phyloP scores from a whole-genome alignment of 2,797 vertebrate species.

The Leuciscus waleckii region DNA sequence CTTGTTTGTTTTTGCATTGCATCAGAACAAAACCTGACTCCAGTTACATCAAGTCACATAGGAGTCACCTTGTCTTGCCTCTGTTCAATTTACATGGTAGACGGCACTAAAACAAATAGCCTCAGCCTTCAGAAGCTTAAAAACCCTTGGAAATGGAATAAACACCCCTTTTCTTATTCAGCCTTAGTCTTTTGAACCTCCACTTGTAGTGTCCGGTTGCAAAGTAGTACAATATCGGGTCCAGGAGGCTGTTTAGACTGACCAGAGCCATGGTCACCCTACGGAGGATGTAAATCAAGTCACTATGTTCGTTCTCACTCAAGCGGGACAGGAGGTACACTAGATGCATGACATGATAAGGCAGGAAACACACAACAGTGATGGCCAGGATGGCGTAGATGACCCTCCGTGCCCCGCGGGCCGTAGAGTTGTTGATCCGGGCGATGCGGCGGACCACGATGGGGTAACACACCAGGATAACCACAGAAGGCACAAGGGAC shows the following conservation, averaged over 20 bases:
- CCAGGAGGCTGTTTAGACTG: conserved; percentile 84
- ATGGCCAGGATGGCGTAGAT: conserved; percentile 78
- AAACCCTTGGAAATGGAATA: conserved; percentile 70
- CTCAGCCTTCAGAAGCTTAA: neutral
- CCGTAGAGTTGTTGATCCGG: conserved; percentile 61
- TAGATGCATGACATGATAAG: conserved; percentile 80
- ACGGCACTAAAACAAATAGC: neutral
- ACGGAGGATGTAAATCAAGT: conserved; percentile 72
- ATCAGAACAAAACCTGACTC: neutral
- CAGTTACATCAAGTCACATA: neutral
- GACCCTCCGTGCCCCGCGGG: conserved; percentile 71
- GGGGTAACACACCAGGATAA: conserved; percentile 79
- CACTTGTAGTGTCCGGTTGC: conserved; percentile 74
- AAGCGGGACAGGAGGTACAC: conserved; percentile 75
- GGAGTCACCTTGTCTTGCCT: neutral
- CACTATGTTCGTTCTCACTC: conserved; percentile 45
- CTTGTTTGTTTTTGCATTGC: neutral
- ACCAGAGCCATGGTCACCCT: conserved; percentile 79
- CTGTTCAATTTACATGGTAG: too few relatives aligned
- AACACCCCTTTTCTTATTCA: conserved; percentile 60
- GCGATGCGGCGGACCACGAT: conserved; percentile 71
- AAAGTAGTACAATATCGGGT: conserved; percentile 84
- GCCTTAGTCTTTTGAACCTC: conserved; percentile 58
- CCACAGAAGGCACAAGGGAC: conserved; percentile 74
- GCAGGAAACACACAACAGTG: conserved; percentile 84